A percentile compares a stretch with the other conserved stretches of the same genome.
These are phyloP conservation scores for Arizona elegans DNA, from an alignment of 2,113 vertebrate genomes.

Conservation along the genomic window DNA sequence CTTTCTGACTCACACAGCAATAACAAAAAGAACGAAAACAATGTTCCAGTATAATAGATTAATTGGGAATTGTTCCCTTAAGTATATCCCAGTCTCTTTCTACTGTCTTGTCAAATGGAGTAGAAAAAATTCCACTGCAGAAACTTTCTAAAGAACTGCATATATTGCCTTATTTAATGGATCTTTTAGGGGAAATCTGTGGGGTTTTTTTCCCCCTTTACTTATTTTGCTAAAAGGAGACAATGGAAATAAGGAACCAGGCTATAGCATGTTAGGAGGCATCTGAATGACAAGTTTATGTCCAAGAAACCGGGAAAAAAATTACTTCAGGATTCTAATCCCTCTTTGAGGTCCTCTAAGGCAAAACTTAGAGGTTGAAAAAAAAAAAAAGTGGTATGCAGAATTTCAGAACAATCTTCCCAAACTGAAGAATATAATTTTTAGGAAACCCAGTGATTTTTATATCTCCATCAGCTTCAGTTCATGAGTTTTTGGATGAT, in stretches of 20 bases:
- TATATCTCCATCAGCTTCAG: neutral
- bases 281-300: neutral
- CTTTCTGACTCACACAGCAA: neutral
- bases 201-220: neutral
- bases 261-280: neutral
- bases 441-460: neutral
- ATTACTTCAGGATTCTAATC: neutral
- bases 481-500: neutral
- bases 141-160: neutral
- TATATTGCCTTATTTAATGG: neutral
- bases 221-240: neutral
- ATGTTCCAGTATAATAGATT: neutral
- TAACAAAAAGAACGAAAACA: neutral
- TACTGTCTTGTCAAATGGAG: neutral
- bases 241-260: neutral
- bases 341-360: neutral
- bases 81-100: neutral
- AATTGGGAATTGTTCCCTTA: neutral
- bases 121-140: neutral
- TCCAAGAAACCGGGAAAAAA: no score
- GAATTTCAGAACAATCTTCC: neutral
- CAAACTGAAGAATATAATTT: neutral
- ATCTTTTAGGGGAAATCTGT: neutral
- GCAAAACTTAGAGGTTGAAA: neutral
- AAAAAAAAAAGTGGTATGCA: neutral